Percentiles rank a stretch among this genome's conserved stretches.
Evolutionary conservation across 2,888 invertebrate species (phyloP).

Genomic region (Synanthedon myopaeformis): DNA sequence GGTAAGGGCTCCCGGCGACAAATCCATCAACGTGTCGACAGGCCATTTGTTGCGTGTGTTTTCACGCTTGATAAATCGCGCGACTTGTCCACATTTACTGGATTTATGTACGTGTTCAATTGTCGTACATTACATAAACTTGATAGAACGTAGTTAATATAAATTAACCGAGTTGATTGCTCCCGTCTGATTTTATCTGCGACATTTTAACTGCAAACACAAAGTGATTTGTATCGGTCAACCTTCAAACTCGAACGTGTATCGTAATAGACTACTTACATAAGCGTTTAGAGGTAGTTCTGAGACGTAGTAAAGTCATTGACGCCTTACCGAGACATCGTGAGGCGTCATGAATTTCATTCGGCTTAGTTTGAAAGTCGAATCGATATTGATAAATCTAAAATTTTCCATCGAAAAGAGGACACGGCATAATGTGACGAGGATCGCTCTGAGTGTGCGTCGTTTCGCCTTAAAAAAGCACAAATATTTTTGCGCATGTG

Average conservation of each 20-base stretch:
- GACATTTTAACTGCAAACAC: constrained; percentile 1
- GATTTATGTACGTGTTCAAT: constrained; percentile 49
- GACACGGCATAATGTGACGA: constrained; percentile 14
- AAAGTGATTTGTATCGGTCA: not conserved
- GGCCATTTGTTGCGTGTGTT: constrained; percentile 65
- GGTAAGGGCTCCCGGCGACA: constrained; percentile 59
- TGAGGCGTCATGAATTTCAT: constrained; percentile 24
- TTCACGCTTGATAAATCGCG: constrained; percentile 63
- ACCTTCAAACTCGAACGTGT: not conserved
- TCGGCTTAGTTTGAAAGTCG: constrained; percentile 34
- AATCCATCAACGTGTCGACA: constrained; percentile 65
- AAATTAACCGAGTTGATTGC: not conserved
- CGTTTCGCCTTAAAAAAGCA: constrained; percentile 20
- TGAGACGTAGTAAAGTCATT: constrained; percentile 9
- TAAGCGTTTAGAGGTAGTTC: not conserved
- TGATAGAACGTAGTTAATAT: constrained; percentile 23
- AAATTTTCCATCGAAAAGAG: constrained; percentile 35
- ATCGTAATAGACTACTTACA: not conserved
- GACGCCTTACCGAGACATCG: constrained; percentile 7
- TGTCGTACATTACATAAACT: constrained; percentile 42
- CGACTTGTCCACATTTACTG: constrained; percentile 57
- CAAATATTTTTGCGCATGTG: constrained; percentile 14
- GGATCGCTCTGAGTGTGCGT: constrained; percentile 5
- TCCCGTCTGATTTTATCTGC: not conserved
- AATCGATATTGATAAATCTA: constrained; percentile 14